Base-by-base conservation (phyloP, 1,140 invertebrate genomes). In the Drosophila nigrodunni region DNA sequence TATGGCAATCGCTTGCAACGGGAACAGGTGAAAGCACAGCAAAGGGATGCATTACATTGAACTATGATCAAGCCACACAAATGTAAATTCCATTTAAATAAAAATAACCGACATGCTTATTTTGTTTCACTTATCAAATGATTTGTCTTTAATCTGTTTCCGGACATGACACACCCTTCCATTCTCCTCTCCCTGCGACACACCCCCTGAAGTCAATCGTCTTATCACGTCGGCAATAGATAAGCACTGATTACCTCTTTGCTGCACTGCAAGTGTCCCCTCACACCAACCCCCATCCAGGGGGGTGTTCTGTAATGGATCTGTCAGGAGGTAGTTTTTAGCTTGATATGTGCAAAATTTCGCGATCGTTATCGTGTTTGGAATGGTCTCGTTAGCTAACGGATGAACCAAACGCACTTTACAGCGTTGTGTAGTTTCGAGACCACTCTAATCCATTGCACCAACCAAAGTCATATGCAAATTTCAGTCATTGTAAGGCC, bases 1-100 rank as follows among this genome's bases (percentile, higher is more conserved):
- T 98, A 98, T 91, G 95, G 95, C 85, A 95, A 94, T 92, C 94
- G 97, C 82, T 93, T 98, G 76, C 96, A 97, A 92, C 93, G 94
- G 74, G 97, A 97, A 93, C 74, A 88, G 43, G 52, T 55, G 25
- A 71, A 78, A 37, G 9, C 6, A 0, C 2, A 70, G 66, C 59
- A 61, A 0, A 25, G 50, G 5, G 58, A 69, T 9, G 52, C 49
- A 34, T n/a, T 50, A 7, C 70, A 77, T 13, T 86, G 30, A 72
- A 43, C 1, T n/a, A 41, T 8, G 8, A n/a, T 43, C 6, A 0
- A 7, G n/a, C 37, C 35, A 41, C 18, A 21, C 21, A 21, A 11
- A 21, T 41, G 21, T 21, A 57, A 57, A 57, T 57, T 57, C 15
- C 8, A 41, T 57, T 57, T 2, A 57, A 57, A 43, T 57, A 57